These are phyloP conservation scores for Rhamphomyia laevipes DNA, from an alignment of 2,888 invertebrate species.

Conservation along the genomic window DNA sequence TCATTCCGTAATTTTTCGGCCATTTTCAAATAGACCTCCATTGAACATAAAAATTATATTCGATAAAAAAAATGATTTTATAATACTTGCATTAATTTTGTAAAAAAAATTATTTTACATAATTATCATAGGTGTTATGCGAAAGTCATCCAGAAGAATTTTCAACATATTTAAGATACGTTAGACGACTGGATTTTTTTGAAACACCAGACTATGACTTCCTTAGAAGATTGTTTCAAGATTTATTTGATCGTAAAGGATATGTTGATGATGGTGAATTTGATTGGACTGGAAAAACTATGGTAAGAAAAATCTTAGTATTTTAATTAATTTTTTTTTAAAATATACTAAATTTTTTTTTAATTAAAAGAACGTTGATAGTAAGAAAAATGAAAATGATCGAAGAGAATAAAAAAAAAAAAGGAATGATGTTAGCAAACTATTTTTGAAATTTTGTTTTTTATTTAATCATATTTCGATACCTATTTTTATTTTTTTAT, in stretches of 20 bases:
- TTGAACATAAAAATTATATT: too few relatives aligned
- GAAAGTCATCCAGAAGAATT: conserved; percentile 90
- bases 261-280: conserved; percentile 85
- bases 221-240: conserved; percentile 88
- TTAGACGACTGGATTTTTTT: conserved; percentile 95
- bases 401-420: not conserved
- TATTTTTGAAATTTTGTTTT: not conserved
- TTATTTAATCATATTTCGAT: not conserved
- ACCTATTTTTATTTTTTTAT: conserved; percentile 5
- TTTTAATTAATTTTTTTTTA: not conserved
- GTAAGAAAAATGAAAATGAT: not conserved
- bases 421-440: not conserved
- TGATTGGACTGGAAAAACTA: conserved; percentile 88
- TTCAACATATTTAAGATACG: conserved; percentile 95
- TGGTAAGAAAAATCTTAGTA: conserved; percentile 37
- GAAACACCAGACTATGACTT: conserved; percentile 99
- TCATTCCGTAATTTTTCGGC: too few relatives aligned
- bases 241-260: conserved; percentile 77
- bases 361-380: not conserved
- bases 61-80: too few relatives aligned
- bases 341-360: not conserved
- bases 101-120: conserved; percentile 5
- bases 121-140: conserved; percentile 55
- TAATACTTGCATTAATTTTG: too few relatives aligned
- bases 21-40: too few relatives aligned